Conservation (phyloP, 1,140 invertebrate species). For the Drosophila ogumai region DNA sequence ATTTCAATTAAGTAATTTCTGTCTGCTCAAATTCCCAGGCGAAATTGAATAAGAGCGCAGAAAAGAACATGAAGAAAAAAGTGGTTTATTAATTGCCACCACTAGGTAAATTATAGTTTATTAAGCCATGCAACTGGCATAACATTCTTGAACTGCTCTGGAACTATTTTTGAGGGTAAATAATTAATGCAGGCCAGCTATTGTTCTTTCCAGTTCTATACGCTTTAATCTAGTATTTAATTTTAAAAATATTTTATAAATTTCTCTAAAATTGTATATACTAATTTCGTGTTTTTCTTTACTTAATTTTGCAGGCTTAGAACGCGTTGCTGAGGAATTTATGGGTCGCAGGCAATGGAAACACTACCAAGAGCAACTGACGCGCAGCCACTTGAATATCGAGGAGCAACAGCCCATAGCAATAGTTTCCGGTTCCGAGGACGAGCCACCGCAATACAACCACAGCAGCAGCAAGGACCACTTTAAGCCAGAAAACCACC, state of each 20-base stretch:
- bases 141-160: slow-evolving; percentile 29
- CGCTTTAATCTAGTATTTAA: background rate
- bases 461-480: slow-evolving; percentile 44
- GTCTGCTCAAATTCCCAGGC: slow-evolving; percentile 77
- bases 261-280: background rate
- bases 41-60: slow-evolving; percentile 5
- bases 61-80: slow-evolving; percentile 22
- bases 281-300: slow-evolving; percentile 2
- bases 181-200: slow-evolving; percentile 9
- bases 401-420: slow-evolving; percentile 76
- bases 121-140: slow-evolving; percentile 40
- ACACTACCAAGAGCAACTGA: slow-evolving; percentile 93
- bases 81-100: slow-evolving; percentile 56
- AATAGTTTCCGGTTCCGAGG: slow-evolving; percentile 53
- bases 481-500: slow-evolving; percentile 64
- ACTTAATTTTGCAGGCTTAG: slow-evolving; percentile 90
- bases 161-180: slow-evolving; percentile 9
- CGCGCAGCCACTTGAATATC: slow-evolving; percentile 80
- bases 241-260: background rate
- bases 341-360: slow-evolving; percentile 97
- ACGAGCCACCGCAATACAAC: slow-evolving; percentile 50
- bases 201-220: background rate
- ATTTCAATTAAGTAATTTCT: slow-evolving; percentile 80
- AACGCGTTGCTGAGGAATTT: slow-evolving; percentile 97
- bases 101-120: slow-evolving; percentile 64